A percentile compares a stretch with the other conserved stretches of the same genome.
phyloP scores from a whole-genome alignment of 2,888 invertebrate species.

The Meiosimyza decipiens region DNA sequence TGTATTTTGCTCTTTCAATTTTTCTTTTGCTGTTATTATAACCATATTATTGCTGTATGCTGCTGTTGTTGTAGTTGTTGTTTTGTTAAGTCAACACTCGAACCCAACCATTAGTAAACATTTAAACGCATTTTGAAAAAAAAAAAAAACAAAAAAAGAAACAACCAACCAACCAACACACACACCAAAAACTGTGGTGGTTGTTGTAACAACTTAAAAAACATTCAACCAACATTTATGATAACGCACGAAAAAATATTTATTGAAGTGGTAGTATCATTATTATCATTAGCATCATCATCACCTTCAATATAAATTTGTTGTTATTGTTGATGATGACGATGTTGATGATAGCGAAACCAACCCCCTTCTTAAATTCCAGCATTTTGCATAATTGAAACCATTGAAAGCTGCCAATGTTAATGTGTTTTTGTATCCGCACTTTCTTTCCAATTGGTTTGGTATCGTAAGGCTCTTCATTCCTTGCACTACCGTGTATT shows the following conservation, averaged over 20 bases:
- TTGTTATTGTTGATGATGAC: not conserved
- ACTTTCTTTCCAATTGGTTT: not conserved
- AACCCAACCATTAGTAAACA: conserved; percentile 61
- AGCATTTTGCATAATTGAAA: conserved; percentile 58
- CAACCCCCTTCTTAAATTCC: conserved; percentile 53
- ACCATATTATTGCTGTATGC: not conserved
- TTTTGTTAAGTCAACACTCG: conserved; percentile 41
- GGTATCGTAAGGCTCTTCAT: no score
- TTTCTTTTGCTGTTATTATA: not conserved
- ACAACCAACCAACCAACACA: conserved; percentile 35
- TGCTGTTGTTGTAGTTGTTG: conserved; percentile 18
- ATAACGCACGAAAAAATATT: conserved; percentile 24
- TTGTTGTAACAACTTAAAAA: conserved; percentile 14
- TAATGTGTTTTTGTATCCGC: not conserved
- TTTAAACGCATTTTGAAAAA: conserved; percentile 48
- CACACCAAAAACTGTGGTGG: not conserved
- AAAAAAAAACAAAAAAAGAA: conserved; percentile 32
- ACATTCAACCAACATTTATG: conserved; percentile 30
- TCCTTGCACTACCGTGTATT: not conserved
- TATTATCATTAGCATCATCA: conserved; percentile 5
- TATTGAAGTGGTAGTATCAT: conserved; percentile 4
- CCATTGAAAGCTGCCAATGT: conserved; percentile 26
- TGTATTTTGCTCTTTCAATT: conserved; percentile 39
- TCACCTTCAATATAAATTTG: not conserved
- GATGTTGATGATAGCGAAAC: not conserved